Percentiles rank a stretch among this genome's conserved stretches.
phyloP scores from a whole-genome alignment of 2,888 invertebrate genomes.

The Tipula unca region DNA sequence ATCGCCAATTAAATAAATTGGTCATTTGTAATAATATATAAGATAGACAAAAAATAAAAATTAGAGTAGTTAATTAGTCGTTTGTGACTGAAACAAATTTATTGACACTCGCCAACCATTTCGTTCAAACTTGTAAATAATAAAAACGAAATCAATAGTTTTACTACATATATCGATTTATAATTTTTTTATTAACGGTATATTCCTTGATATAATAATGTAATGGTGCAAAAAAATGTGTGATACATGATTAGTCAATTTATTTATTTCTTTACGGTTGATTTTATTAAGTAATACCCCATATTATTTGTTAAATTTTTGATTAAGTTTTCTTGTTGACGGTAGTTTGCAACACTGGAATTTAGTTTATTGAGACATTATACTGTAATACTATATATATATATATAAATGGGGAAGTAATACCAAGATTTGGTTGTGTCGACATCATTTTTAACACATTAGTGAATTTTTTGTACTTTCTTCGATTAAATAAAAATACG shows the following conservation, averaged over 20 bases:
- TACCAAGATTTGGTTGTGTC: too few species aligned
- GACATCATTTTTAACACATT: too few species aligned
- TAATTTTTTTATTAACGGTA: background rate
- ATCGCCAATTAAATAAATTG: background rate
- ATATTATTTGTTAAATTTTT: background rate
- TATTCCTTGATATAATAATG: background rate
- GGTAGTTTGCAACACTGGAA: background rate
- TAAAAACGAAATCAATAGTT: background rate
- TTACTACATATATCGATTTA: background rate
- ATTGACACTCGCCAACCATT: background rate
- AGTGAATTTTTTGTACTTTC: too few species aligned
- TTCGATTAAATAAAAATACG: too few species aligned
- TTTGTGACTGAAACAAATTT: background rate
- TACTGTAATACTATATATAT: background rate
- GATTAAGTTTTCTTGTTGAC: background rate
- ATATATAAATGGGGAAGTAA: too few species aligned
- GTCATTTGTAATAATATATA: background rate
- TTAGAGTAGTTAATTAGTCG: background rate
- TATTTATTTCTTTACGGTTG: background rate
- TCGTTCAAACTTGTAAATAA: background rate
- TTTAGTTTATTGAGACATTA: background rate
- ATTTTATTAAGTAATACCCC: background rate
- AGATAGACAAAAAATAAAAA: background rate
- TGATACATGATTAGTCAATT: background rate
- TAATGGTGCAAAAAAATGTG: background rate